Evolutionary conservation across 2,113 vertebrate species (phyloP), one percentile per base, ranked within the genome.

Genomic region (Pitta sordida): DNA sequence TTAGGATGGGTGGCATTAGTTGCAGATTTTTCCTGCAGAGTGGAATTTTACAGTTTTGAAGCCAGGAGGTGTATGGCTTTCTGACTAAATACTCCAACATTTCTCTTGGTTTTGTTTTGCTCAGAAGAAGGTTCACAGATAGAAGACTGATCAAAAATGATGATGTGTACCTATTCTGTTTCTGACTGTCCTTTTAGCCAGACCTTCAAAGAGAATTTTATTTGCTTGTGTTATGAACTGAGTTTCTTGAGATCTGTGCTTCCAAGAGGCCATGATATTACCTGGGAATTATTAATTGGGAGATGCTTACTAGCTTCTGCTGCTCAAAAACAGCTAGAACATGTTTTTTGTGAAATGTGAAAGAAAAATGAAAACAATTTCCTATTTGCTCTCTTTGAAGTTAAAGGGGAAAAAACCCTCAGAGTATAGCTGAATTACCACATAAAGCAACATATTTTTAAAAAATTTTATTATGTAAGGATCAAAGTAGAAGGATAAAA

Each of bases 351-450:
- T 43, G 46, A 93, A 94, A 89, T 49, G 56, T 81, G 71, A 95
- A 97, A 90, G 69, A 90, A 95, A 91, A 97, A 81, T 80, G 49
- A 88, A 95, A 91, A 88, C 75, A 59, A 91, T 93, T 95, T 96
- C 83, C 74, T 90, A 91, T 81, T 86, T 73, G 49, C 46, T 76
- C 15, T 84, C 96, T 97, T 97, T 97, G 96, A 97, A 97, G 95
- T 93, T 79, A 89, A 80, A 41, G 56, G 55, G 21, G 6, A 13
- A 93, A 90, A 86, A 69, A 7, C 59, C 83, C 80, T 91, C 68
- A 59, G 74, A 75, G 81, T 86, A 85, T 69, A 91, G 87, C 43
- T 89, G 85, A 89, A 73, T 94, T 94, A 93, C 74, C 76, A 91
- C 77, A 91, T 90, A 94, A 96, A 96, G 78, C 56, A 84, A 94